A percentile compares a stretch with the other conserved stretches of the same genome.
Conservation (phyloP, 2,113 vertebrate species). For the Sebastes fasciatus region DNA sequence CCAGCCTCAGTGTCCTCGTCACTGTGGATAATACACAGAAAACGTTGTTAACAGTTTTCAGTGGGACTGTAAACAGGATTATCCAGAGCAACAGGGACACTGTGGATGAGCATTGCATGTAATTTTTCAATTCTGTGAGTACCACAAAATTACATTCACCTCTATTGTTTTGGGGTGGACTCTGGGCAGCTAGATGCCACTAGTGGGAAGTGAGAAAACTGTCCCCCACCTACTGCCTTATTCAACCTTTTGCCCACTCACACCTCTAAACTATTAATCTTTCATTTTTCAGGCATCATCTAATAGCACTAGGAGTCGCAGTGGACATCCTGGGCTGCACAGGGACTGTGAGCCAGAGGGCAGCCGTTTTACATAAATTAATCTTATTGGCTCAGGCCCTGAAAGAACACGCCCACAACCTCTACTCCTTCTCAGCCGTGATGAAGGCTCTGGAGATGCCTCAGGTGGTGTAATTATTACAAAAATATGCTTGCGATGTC, state of each 20-base stretch:
- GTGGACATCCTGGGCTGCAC: slow-evolving; percentile 91
- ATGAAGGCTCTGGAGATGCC: slow-evolving; percentile 91
- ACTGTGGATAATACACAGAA: neutral
- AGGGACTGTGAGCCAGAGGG: slow-evolving; percentile 85
- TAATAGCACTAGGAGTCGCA: slow-evolving; percentile 85
- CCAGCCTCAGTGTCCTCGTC: neutral
- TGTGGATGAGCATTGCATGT: neutral
- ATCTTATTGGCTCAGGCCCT: slow-evolving; percentile 87
- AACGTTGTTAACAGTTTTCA: neutral
- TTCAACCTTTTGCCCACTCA: neutral
- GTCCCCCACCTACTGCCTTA: neutral
- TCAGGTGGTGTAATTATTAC: slow-evolving; percentile 80
- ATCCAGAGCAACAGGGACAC: neutral
- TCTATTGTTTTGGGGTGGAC: neutral
- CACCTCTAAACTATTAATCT: slow-evolving; percentile 2
- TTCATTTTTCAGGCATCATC: slow-evolving; percentile 83
- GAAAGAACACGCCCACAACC: slow-evolving; percentile 82
- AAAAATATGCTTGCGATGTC: neutral
- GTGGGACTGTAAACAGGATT: neutral
- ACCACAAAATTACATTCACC: neutral
- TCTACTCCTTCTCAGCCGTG: slow-evolving; percentile 89
- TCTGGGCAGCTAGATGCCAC: neutral
- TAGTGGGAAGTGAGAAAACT: neutral
- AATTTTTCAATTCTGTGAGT: neutral
- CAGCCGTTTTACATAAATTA: slow-evolving; percentile 84